Percentiles rank a stretch among this genome's conserved stretches.
Evolutionary conservation across 2,113 vertebrate species (phyloP).

Genomic region (Atlantisia rogersi): DNA sequence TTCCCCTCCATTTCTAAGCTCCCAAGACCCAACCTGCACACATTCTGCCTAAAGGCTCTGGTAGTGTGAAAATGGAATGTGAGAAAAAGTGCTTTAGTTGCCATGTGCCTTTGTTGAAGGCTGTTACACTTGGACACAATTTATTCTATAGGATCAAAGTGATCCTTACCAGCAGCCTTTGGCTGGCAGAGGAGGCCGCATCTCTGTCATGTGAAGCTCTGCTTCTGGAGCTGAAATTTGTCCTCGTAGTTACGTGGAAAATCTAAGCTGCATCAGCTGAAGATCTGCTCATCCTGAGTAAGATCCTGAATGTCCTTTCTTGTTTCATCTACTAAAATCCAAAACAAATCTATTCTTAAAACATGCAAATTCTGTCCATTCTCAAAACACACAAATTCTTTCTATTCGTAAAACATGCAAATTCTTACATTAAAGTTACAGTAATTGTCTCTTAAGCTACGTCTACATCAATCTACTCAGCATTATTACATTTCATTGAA

Average conservation of each 20-base stretch:
- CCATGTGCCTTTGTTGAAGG: background rate
- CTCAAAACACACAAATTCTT: no score
- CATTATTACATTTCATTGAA: no score
- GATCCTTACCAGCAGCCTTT: background rate
- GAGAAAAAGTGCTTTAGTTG: background rate
- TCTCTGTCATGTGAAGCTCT: background rate
- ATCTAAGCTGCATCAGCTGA: background rate
- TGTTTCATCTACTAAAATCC: no score
- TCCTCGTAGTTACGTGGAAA: accelerated
- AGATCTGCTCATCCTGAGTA: background rate
- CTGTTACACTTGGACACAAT: background rate
- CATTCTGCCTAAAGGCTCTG: background rate
- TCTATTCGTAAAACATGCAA: no score
- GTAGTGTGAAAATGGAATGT: background rate
- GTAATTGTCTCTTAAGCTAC: no score
- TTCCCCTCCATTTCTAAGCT: background rate
- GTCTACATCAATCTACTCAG: no score
- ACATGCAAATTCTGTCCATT: no score
- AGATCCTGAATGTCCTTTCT: background rate
- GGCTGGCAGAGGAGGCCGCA: background rate
- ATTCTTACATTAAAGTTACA: no score
- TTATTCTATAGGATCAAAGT: background rate
- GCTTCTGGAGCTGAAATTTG: background rate
- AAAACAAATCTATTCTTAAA: no score
- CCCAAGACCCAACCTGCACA: background rate